A percentile compares a stretch with the other conserved stretches of the same genome.
These are phyloP conservation scores for Sinosuthora webbiana DNA, from an alignment of 2,113 vertebrate genomes.

Conservation along the genomic window DNA sequence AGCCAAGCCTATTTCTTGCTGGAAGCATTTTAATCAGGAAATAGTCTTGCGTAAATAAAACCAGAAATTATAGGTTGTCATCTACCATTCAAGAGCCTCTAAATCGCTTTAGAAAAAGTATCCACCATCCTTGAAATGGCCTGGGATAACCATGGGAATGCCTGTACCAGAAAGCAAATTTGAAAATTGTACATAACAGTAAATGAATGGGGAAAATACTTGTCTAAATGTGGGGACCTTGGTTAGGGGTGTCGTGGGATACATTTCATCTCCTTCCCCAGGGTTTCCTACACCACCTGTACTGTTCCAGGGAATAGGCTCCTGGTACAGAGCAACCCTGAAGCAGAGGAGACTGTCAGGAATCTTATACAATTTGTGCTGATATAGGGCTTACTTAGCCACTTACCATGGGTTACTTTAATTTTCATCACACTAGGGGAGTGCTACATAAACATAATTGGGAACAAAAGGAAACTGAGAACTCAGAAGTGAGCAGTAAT, in stretches of 20 bases:
- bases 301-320: background rate
- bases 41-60: background rate
- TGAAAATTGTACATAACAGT: background rate
- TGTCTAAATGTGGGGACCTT: background rate
- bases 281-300: background rate
- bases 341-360: background rate
- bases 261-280: background rate
- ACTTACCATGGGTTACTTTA: background rate
- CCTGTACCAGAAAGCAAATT: background rate
- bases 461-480: background rate
- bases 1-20: background rate
- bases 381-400: background rate
- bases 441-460: background rate
- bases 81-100: background rate
- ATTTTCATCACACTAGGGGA: background rate
- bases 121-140: background rate
- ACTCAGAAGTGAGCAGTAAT: background rate
- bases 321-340: background rate
- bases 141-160: background rate
- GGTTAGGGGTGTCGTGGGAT: background rate
- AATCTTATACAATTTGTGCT: background rate
- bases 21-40: background rate
- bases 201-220: background rate
- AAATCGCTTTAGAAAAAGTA: background rate
- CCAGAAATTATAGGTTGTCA: background rate